phyloP scores from a whole-genome alignment of 2,797 vertebrate species.

The Lepus oiostolus region DNA sequence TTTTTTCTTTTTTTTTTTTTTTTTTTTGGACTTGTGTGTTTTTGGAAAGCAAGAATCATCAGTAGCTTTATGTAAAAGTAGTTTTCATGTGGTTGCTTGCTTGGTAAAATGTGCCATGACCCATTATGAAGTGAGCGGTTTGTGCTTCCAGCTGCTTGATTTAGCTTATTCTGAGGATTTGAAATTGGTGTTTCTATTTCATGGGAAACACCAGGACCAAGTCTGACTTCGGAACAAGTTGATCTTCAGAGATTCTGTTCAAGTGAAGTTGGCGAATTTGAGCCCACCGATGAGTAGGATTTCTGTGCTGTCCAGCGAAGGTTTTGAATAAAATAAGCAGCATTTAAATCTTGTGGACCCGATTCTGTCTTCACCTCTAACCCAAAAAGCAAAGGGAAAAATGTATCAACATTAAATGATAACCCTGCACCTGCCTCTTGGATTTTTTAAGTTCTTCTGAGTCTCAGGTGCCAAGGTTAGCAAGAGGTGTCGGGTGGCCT shows the following conservation, averaged over 20 bases:
- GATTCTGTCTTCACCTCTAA: slow-evolving; percentile 45
- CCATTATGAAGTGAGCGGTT: slow-evolving; percentile 8
- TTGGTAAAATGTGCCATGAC: slow-evolving; percentile 33
- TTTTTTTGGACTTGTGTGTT: slow-evolving; percentile 17
- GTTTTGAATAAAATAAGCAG: slow-evolving; percentile 60
- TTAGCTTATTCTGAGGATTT: slow-evolving; percentile 62
- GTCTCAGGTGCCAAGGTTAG: slow-evolving; percentile 46
- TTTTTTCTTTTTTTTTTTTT: background rate
- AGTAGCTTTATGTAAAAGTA: slow-evolving; percentile 40
- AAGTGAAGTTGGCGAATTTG: slow-evolving; percentile 21
- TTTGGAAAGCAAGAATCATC: slow-evolving; percentile 63
- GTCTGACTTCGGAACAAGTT: slow-evolving; percentile 32
- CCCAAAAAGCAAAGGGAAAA: slow-evolving; percentile 9
- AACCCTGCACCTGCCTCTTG: background rate
- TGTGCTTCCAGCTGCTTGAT: background rate
- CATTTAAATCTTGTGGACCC: slow-evolving; percentile 37
- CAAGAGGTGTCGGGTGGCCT: slow-evolving; percentile 39
- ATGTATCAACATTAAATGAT: slow-evolving; percentile 50
- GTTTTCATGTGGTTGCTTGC: slow-evolving; percentile 49
- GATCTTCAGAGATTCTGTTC: background rate
- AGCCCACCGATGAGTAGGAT: background rate
- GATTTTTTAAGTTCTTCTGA: slow-evolving; percentile 53
- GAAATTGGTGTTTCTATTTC: slow-evolving; percentile 44
- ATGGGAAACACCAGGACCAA: slow-evolving; percentile 4
- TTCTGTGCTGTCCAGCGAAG: background rate